Evolutionary conservation across 2,113 vertebrate species (phyloP), one percentile per base, ranked within the genome.

Genomic region (Taurulus bubalis): DNA sequence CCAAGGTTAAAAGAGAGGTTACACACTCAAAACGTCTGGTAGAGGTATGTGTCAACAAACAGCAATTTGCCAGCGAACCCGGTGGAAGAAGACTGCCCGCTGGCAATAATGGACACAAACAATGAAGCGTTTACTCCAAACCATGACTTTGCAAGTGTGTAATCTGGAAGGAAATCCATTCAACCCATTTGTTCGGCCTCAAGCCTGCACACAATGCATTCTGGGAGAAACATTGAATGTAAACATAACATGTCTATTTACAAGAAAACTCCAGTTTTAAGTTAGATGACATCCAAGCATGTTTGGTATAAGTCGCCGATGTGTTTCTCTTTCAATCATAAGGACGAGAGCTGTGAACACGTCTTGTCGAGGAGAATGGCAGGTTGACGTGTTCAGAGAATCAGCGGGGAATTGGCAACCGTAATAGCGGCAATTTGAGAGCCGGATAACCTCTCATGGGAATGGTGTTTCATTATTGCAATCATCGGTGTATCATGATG

Each of bases 401-500:
- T 81, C 76, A 83, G 82, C 24, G 9, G 79, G 24, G 82, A 83
- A 87, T 65, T 75, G 84, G 71, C 75, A 85, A 34, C 81, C 28
- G 42, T 88, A 88, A 90, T 77, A 24, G 79, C 81, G 77, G 67
- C 83, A 76, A 83, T 85, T 85, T 85, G 77, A 75, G 66, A 79
- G 68, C 60, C 14, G 40, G 72, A 38, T 55, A 86, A 84, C 56
- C 45, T 81, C 79, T 88, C 80, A 24, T 65, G 84, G 79, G 79
- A 76, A 65, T 68, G 24, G 51, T 51, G 80, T 88, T 85, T 88
- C 82, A 88, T 91, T 88, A 88, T 65, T 56, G 84, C 81, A 86
- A 42, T 87, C 82, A 85, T 86, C 59, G 60, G 56, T 73, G 78
- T 72, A 72, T 80, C 72, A 66, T 83, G 76, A 84, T 90, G 86